Base-by-base conservation (phyloP, 2,888 invertebrate genomes). In the Drosophila fulvimacula region DNA sequence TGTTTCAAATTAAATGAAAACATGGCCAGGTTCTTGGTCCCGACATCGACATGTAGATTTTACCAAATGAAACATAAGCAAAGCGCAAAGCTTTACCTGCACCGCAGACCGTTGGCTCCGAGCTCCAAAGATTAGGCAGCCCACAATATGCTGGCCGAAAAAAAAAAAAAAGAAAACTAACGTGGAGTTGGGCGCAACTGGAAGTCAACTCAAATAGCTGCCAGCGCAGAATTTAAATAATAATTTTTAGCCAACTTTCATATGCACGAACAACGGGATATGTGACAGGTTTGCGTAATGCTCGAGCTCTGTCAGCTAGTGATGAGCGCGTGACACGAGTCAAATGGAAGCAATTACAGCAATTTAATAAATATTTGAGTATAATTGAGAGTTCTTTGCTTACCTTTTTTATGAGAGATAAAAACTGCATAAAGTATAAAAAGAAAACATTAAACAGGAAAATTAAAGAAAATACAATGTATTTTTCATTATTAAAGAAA, bases 1-100 rank as follows among this genome's bases (percentile, higher is more conserved):
- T 86, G 88, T 84, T 84, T 89, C 57, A 86, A 86, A 86, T 86
- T 89, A 84, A 86, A 86, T 71, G 89, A 86, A 86, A 86, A 86
- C 85, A 89, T 68, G 70, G 58, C 61, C 64, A 63, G 66, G 62
- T 61, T 60, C 44, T 60, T 44, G 53, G 58, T 19, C 21, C 32
- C 48, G 24, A n/a, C 60, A 17, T 51, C 52, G 59, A 44, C 51
- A 42, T 87, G 85, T 86, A 82, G 88, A 82, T 89, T 80, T 88
- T 81, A 73, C 79, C 72, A 89, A 86, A 86, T 86, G 74, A 86
- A 89, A 89, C 74, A 87, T 70, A 82, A 86, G 85, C 85, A 86
- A 89, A 69, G 55, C 60, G 38, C 53, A 17, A 17, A 41, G n/a
- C 56, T 34, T 38, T 46, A 57, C 57, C 56, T 44, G 56, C 57